Evolutionary conservation across 2,113 vertebrate species (phyloP).

Genomic region (Ariopsis seemanni): DNA sequence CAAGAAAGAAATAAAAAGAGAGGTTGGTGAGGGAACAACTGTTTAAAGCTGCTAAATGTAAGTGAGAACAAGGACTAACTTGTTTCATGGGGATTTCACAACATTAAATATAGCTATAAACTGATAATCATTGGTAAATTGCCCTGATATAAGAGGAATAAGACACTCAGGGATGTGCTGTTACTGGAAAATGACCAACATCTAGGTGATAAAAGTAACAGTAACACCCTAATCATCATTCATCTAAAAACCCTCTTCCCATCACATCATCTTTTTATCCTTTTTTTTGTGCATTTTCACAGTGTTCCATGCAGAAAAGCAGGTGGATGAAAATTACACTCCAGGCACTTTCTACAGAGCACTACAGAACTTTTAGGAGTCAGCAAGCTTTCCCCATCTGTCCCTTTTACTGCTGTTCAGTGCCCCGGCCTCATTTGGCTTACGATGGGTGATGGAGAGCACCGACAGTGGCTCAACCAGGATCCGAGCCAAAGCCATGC

Average conservation of each 20-base stretch:
- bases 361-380: slow-evolving; percentile 10
- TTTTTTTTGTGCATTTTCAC: background rate
- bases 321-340: background rate
- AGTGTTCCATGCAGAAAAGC: background rate
- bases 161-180: background rate
- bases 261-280: background rate
- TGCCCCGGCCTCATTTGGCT: background rate
- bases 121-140: background rate
- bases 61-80: background rate
- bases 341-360: background rate
- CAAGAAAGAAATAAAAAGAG: background rate
- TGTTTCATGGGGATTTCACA: background rate
- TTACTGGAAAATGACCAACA: background rate
- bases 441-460: background rate
- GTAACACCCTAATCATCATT: background rate
- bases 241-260: background rate
- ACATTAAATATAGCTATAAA: background rate
- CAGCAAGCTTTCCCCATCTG: slow-evolving; percentile 17
- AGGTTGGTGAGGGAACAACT: background rate
- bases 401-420: background rate
- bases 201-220: background rate
- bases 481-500: slow-evolving; percentile 7
- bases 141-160: background rate
- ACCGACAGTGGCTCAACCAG: background rate
- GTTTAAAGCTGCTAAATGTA: background rate